Evolutionary conservation across 1,140 invertebrate genomes (phyloP).

Genomic region (Drosophila oshimai): DNA sequence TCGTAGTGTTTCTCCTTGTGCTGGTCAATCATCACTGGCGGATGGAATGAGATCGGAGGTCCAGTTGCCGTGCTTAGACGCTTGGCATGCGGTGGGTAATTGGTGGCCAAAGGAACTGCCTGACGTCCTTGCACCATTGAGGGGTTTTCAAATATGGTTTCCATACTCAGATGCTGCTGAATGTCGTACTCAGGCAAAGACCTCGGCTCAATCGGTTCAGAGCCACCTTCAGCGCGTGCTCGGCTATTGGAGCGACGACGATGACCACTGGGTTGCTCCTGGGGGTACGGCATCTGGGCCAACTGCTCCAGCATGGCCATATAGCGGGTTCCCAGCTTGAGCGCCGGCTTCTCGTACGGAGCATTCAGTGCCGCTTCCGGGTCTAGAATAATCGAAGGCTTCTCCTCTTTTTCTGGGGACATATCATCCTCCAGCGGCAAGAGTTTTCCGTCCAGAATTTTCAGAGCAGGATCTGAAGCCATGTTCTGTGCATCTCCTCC

Average conservation of each 20-base stretch:
- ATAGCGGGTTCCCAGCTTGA: slow-evolving; percentile 21
- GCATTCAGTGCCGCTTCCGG: background rate
- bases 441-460: slow-evolving; percentile 1
- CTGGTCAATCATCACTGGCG: slow-evolving; percentile 11
- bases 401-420: background rate
- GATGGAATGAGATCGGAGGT: slow-evolving; percentile 34
- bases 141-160: too few relatives aligned
- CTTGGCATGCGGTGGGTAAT: slow-evolving; percentile 31
- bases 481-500: background rate
- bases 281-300: slow-evolving; percentile 24
- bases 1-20: background rate
- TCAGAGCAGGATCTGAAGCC: background rate
- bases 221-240: background rate
- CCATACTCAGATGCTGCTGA: background rate
- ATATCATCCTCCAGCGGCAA: background rate
- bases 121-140: too few relatives aligned
- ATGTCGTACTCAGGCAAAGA: background rate
- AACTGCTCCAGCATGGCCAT: slow-evolving; percentile 19
- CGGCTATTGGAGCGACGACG: background rate
- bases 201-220: background rate
- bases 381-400: background rate
- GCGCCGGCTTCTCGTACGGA: slow-evolving; percentile 6
- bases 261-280: background rate
- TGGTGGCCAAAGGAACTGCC: too few relatives aligned
- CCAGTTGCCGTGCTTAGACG: slow-evolving; percentile 2